These are phyloP conservation scores for Caenorhabditis brenneri DNA, from an alignment of 1,140 invertebrate species.

Conservation along the genomic window DNA sequence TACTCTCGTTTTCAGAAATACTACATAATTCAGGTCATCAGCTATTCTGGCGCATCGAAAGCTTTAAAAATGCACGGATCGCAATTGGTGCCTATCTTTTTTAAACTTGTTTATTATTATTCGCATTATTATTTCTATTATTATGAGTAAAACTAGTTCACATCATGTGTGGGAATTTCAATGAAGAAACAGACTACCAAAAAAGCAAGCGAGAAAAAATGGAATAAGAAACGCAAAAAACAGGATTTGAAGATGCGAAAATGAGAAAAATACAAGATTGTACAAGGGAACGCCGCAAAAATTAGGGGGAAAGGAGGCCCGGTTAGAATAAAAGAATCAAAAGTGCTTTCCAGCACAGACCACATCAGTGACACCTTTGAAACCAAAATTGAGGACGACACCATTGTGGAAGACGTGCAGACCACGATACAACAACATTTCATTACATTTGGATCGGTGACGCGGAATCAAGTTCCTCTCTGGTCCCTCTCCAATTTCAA, in stretches of 20 bases:
- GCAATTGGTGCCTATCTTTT: slow-evolving; percentile 23
- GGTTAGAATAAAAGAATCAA: background rate
- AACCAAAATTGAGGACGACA: slow-evolving; percentile 42
- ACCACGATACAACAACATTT: slow-evolving; percentile 39
- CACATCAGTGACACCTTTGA: slow-evolving; percentile 26
- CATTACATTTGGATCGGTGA: slow-evolving; percentile 43
- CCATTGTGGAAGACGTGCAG: slow-evolving; percentile 30
- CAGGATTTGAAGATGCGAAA: slow-evolving; percentile 20
- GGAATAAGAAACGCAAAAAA: background rate
- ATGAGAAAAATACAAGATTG: background rate
- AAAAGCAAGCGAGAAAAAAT: background rate
- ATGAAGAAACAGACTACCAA: background rate
- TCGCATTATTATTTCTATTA: background rate
- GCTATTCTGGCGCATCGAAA: slow-evolving; percentile 34
- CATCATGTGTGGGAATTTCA: background rate
- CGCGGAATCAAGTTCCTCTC: slow-evolving; percentile 41
- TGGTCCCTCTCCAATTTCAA: background rate
- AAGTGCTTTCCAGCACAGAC: slow-evolving; percentile 1
- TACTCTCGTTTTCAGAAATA: slow-evolving; percentile 9
- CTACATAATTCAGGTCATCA: background rate
- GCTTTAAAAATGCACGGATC: background rate
- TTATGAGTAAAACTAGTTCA: background rate
- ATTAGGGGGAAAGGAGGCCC: background rate
- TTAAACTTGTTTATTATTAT: slow-evolving; percentile 8
- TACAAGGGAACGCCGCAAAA: background rate